phyloP scores from a whole-genome alignment of 2,888 invertebrate genomes.

The Cerastis rubricosa region DNA sequence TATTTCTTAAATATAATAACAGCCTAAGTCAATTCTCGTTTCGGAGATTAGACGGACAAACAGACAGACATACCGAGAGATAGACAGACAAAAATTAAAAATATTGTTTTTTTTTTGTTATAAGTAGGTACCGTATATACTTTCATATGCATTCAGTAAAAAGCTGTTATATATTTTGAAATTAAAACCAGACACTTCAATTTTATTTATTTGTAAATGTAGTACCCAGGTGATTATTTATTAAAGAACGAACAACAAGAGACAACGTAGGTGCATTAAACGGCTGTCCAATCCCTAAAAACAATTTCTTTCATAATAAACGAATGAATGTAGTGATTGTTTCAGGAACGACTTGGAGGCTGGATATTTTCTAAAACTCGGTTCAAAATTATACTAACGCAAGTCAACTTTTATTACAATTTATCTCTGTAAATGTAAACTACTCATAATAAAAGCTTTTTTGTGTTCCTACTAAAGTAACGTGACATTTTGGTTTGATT shows the following conservation, averaged over 20 bases:
- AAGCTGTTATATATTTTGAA: too few species aligned
- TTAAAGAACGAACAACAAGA: background rate
- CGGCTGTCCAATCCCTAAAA: background rate
- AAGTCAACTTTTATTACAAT: constrained; percentile 2
- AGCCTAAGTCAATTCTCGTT: too few species aligned
- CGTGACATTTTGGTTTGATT: constrained; percentile 44
- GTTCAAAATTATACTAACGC: background rate
- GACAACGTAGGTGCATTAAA: background rate
- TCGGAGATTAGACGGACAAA: too few species aligned
- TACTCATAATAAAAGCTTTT: constrained; percentile 51
- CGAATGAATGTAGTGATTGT: constrained; percentile 1
- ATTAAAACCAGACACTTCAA: too few species aligned
- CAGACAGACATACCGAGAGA: too few species aligned
- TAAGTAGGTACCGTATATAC: too few species aligned
- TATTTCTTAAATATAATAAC: too few species aligned
- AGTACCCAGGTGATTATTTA: too few species aligned
- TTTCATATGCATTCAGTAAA: too few species aligned
- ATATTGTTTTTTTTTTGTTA: too few species aligned
- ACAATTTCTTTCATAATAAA: constrained; percentile 4
- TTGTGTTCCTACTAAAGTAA: constrained; percentile 35
- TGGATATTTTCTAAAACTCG: background rate
- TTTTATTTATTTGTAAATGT: too few species aligned
- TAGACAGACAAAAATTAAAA: too few species aligned
- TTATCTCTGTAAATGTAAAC: constrained; percentile 36
- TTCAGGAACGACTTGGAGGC: background rate